A percentile compares a stretch with the other conserved stretches of the same genome.
Evolutionary conservation across 2,888 invertebrate species (phyloP).

Genomic region (Gymnoscelis rufifasciata): DNA sequence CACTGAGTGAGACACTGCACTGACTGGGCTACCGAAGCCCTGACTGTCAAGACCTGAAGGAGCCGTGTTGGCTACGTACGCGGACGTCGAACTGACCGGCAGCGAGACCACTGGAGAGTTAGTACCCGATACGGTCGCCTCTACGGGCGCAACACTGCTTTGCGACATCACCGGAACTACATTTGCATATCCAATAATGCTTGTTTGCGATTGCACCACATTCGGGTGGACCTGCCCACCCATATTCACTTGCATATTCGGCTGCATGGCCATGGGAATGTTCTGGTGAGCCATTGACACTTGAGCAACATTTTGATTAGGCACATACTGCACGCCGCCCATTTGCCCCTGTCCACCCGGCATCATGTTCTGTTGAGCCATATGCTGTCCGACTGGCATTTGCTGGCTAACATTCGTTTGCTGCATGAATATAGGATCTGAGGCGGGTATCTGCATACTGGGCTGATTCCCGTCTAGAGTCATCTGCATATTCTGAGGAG

Average conservation of each 20-base stretch:
- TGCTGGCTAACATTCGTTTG: constrained; percentile 64
- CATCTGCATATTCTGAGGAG: constrained; percentile 77
- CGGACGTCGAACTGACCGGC: constrained; percentile 62
- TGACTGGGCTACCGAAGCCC: constrained; percentile 75
- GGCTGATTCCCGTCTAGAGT: constrained; percentile 77
- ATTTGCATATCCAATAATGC: constrained; percentile 66
- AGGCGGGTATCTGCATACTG: constrained; percentile 76
- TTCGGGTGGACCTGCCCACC: constrained; percentile 66
- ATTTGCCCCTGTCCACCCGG: constrained; percentile 68
- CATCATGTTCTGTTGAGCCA: constrained; percentile 69
- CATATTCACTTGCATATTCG: constrained; percentile 69
- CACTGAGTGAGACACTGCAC: constrained; percentile 72
- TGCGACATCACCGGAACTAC: constrained; percentile 77
- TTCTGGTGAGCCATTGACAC: constrained; percentile 71
- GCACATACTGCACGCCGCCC: constrained; percentile 65
- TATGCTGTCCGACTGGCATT: constrained; percentile 67
- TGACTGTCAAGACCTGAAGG: constrained; percentile 68
- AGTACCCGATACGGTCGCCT: constrained; percentile 70
- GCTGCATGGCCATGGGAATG: constrained; percentile 76
- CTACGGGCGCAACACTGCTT: constrained; percentile 67
- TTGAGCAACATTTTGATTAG: constrained; percentile 61
- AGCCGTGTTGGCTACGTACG: constrained; percentile 54
- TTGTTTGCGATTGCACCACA: constrained; percentile 74
- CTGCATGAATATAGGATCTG: constrained; percentile 76
- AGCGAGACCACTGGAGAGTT: constrained; percentile 74